Evolutionary conservation across 2,113 vertebrate species (phyloP), one percentile per base, ranked within the genome.

Genomic region (Atractosteus spatula): DNA sequence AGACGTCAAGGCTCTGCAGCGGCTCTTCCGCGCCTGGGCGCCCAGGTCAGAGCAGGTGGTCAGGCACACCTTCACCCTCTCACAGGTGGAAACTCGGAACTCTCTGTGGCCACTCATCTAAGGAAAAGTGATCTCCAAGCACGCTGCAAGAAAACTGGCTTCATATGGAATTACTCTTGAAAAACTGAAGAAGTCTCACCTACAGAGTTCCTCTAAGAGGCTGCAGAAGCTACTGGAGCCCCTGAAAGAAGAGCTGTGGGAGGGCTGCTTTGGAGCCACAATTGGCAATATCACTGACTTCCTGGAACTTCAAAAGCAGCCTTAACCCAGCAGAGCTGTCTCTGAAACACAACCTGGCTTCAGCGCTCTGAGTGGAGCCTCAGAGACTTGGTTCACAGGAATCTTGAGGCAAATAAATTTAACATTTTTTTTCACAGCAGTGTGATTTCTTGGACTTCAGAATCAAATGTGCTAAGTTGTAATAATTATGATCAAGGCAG

Each of bases 1-100:
- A 57, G 86, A 89, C 1, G 76, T 81, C 47, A 74, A 4, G 51
- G 71, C 78, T 70, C 76, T 89, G 76, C 81, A 87, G 79, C 69
- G 74, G 76, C 78, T 89, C 16, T 88, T 63, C 70, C 7, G 16
- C 1, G 0, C 0, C 0, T 85, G 78, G 78, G 29, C 0, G 0
- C 82, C 78, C 4, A 16, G 0, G 0, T 8, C 0, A 3, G 2
- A 2, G 4, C 2, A 8, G 0, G n/a, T 68, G 8, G 3, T 0
- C 0, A 51, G 3, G 1, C 71, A 51, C 42, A 81, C 41, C 3
- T 78, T 59, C 62, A 11, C 80, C 11, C 66, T 71, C 59, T 29
- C 16, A 6, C 70, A 72, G 70, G 29, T 72, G 41, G 70, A 65
- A 11, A n/a, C 61, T 54, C 61, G 6, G 12, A 3, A 51, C 8